Percentiles rank a stretch among this genome's conserved stretches.
These are phyloP conservation scores for Thamnophis sirtalis DNA, from an alignment of 2,113 vertebrate species.

Conservation along the genomic window DNA sequence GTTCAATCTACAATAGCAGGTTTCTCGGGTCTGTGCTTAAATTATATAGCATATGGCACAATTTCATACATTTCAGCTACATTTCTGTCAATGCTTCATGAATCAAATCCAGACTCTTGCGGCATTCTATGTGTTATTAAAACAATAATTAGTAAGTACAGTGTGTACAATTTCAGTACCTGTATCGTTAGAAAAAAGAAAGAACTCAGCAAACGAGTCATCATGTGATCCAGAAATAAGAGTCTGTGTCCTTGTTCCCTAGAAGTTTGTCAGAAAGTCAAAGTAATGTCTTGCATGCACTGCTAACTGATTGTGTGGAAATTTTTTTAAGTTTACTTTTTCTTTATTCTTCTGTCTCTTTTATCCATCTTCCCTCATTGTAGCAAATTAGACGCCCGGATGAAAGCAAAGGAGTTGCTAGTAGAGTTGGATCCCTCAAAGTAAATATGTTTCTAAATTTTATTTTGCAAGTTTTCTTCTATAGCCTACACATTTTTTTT, in stretches of 20 bases:
- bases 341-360: slow-evolving; percentile 84
- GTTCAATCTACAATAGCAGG: slow-evolving; percentile 36
- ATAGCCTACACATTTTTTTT: slow-evolving; percentile 75
- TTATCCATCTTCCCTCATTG: slow-evolving; percentile 78
- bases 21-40: slow-evolving; percentile 42
- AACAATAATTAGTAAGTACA: slow-evolving; percentile 41
- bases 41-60: slow-evolving; percentile 5
- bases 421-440: slow-evolving; percentile 88
- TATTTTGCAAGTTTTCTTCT: slow-evolving; percentile 78
- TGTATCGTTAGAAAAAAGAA: slow-evolving; percentile 30
- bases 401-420: slow-evolving; percentile 86
- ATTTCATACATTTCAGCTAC: slow-evolving; percentile 34
- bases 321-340: slow-evolving; percentile 81
- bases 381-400: slow-evolving; percentile 87
- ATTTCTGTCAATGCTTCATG: slow-evolving; percentile 57
- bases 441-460: slow-evolving; percentile 86
- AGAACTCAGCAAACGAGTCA: slow-evolving; percentile 35
- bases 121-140: slow-evolving; percentile 24
- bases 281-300: slow-evolving; percentile 78
- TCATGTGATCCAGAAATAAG: slow-evolving; percentile 53
- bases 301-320: slow-evolving; percentile 77
- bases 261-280: slow-evolving; percentile 69
- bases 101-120: slow-evolving; percentile 48
- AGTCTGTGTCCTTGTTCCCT: slow-evolving; percentile 70
- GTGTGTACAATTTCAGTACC: slow-evolving; percentile 40